These are phyloP conservation scores for Leontopithecus rosalia DNA, from an alignment of 2,797 vertebrate species.

Conservation along the genomic window DNA sequence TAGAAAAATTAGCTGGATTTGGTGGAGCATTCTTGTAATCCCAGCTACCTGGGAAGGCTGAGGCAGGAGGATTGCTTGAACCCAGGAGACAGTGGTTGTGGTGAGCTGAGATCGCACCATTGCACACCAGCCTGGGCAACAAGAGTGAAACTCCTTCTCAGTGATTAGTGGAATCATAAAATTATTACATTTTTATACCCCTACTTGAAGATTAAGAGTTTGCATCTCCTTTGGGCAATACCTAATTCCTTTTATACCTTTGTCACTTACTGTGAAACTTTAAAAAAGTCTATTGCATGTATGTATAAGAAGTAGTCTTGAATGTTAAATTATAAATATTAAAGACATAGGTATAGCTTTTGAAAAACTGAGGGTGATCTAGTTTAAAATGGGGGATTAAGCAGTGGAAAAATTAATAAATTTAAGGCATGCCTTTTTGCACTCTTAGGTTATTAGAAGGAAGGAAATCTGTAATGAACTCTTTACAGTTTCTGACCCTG, in stretches of 20 bases:
- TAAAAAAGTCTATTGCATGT: neutral
- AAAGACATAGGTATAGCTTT: neutral
- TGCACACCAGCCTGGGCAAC: neutral
- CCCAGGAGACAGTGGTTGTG: neutral
- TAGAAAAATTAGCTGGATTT: neutral
- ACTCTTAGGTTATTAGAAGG: slow-evolving; percentile 2
- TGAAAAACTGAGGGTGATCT: neutral
- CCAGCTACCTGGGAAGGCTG: neutral
- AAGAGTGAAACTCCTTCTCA: neutral
- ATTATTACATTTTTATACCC: neutral
- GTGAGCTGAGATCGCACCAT: fast-evolving
- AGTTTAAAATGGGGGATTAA: neutral
- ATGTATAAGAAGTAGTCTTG: neutral
- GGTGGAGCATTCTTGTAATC: neutral
- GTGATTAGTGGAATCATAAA: neutral
- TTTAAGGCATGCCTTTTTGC: neutral
- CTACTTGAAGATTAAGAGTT: neutral
- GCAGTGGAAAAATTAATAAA: slow-evolving; percentile 36
- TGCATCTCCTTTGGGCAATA: neutral
- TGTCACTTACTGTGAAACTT: neutral
- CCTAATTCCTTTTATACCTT: neutral
- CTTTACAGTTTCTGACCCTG: slow-evolving; percentile 49
- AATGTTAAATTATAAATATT: slow-evolving; percentile 11
- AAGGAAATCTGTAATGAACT: slow-evolving; percentile 32
- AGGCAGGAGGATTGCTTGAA: neutral